Conservation (phyloP, 2,113 vertebrate species). For the Excalfactoria chinensis region DNA sequence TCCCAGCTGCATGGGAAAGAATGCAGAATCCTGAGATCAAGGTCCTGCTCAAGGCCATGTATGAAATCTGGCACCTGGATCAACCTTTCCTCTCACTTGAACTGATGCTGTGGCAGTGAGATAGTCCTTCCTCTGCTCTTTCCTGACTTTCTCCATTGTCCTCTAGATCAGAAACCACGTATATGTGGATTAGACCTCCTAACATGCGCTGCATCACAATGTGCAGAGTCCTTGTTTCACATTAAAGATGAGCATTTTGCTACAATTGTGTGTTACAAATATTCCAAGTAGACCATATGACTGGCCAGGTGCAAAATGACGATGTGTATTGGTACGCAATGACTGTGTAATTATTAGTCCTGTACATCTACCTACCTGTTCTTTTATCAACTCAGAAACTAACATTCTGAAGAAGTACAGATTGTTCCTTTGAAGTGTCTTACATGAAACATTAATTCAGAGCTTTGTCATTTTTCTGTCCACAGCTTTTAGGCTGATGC, state of each 20-base stretch:
- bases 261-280: not conserved
- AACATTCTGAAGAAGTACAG: not conserved
- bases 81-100: not conserved
- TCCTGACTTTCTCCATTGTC: not conserved
- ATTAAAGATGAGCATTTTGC: not conserved
- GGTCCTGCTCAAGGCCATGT: not conserved
- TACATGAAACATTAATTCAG: not conserved
- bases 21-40: not conserved
- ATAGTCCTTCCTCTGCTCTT: not conserved
- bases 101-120: not conserved
- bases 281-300: not conserved
- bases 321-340: not conserved
- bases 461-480: not conserved
- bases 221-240: not conserved
- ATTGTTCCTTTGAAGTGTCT: not conserved
- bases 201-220: not conserved
- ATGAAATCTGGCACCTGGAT: not conserved
- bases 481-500: not conserved
- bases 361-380: not conserved
- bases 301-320: not conserved
- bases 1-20: not conserved
- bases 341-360: not conserved
- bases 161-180: not conserved
- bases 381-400: not conserved
- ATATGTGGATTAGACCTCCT: not conserved